A percentile compares a stretch with the other conserved stretches of the same genome.
Evolutionary conservation across 2,113 vertebrate species (phyloP).

Genomic region (Chroicocephalus ridibundus): DNA sequence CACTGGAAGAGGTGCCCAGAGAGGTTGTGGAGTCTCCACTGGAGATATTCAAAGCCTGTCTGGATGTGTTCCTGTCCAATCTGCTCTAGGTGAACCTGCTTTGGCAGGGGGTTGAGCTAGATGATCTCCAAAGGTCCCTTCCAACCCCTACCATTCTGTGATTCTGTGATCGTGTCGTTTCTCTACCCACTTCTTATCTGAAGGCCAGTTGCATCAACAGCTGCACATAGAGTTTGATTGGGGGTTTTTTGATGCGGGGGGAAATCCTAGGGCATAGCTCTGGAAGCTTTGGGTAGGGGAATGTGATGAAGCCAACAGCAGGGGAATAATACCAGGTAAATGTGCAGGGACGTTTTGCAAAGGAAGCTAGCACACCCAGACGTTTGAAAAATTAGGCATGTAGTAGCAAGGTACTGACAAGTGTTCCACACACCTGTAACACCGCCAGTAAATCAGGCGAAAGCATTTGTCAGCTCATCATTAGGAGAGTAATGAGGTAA

Average conservation of each 20-base stretch:
- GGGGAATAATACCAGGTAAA: neutral
- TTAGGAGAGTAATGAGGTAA: conserved; percentile 55
- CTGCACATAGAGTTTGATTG: neutral
- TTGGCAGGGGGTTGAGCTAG: neutral
- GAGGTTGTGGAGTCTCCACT: neutral
- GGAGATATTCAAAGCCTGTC: neutral
- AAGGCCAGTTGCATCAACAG: neutral
- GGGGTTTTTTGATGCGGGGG: neutral
- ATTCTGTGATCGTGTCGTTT: neutral
- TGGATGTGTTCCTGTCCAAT: neutral
- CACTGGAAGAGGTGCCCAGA: neutral
- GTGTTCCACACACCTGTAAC: conserved; percentile 58
- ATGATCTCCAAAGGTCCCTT: neutral
- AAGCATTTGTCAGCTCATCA: conserved; percentile 49
- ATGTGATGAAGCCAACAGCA: neutral
- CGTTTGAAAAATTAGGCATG: conserved; percentile 46
- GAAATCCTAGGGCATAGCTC: neutral
- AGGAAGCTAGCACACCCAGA: conserved; percentile 33
- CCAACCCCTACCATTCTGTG: neutral
- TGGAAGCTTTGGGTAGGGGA: neutral
- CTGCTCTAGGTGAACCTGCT: neutral
- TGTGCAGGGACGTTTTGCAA: neutral
- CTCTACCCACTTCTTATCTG: neutral
- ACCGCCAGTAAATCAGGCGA: conserved; percentile 40
- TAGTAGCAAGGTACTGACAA: conserved; percentile 58